Evolutionary conservation across 2,888 invertebrate species (phyloP).

Genomic region (Callosobruchus maculatus): DNA sequence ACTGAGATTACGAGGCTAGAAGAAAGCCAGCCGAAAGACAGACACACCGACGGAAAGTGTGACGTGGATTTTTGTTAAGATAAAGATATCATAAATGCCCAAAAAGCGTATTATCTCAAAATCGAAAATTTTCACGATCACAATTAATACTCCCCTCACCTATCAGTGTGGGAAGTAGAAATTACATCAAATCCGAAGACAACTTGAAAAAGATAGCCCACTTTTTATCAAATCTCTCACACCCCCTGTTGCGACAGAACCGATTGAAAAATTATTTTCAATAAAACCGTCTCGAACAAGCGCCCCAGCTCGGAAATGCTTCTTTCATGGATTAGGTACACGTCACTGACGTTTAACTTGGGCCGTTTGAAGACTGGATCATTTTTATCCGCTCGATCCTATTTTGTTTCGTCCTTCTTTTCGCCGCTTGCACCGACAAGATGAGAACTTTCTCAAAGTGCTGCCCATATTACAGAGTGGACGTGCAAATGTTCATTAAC

Average conservation of each 20-base stretch:
- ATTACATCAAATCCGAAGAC: no score
- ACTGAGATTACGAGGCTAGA: no score
- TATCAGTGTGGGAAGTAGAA: no score
- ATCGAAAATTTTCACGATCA: no score
- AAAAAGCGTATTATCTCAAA: no score
- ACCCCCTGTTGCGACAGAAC: slow-evolving; percentile 8
- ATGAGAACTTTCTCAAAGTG: neutral
- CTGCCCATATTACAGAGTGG: neutral
- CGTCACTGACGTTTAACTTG: neutral
- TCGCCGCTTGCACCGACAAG: neutral
- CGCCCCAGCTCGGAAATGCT: slow-evolving; percentile 37
- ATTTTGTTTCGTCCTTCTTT: neutral
- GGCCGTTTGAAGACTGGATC: neutral
- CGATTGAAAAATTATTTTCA: slow-evolving; percentile 35
- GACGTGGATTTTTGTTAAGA: no score
- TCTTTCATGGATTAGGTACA: slow-evolving; percentile 13
- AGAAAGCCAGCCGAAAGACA: no score
- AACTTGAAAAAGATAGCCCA: slow-evolving; percentile 43
- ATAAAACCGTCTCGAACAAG: slow-evolving; percentile 44
- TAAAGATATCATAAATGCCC: no score
- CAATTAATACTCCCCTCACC: no score
- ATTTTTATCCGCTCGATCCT: neutral
- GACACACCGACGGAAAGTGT: no score
- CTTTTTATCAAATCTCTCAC: slow-evolving; percentile 26
- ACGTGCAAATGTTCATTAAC: neutral